Base-by-base conservation (phyloP, 2,113 vertebrate genomes). In the Crotalus viridis region DNA sequence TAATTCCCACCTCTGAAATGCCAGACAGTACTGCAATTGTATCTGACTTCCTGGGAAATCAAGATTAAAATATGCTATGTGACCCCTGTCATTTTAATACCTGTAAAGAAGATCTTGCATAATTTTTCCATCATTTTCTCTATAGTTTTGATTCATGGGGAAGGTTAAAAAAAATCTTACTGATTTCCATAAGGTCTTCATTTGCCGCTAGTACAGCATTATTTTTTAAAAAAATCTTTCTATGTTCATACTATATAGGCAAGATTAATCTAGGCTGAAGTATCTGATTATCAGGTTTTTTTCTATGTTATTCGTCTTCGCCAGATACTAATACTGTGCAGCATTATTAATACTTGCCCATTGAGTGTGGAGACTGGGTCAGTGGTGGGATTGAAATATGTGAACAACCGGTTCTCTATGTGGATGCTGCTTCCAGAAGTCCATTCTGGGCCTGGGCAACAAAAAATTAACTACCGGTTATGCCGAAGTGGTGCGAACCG, bases 21-120 rank as follows among this genome's bases (percentile, higher is more conserved):
- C 96, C 94, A 97, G 94, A 96, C 96, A 94, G 5, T 97, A 94
- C 92, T 94, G 93, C 96, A 95, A 95, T 95, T 88, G 56, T 91
- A 90, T 94, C 96, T 95, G 94, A 95, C 89, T 94, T 54, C 94
- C 87, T 92, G 93, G 88, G 93, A 96, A 92, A 48, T 48, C 89
- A 59, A 92, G 69, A 96, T 96, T 96, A 93, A 97, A 96, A 96
- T 93, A 92, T 95, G 85, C 94, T 93, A 93, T 90, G 1, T 92
- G 88, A 12, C 48, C 1, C 3, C 28, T 92, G 91, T 69, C 55
- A 92, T 92, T 59, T 57, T 90, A 7, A 17, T 64, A 90, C 91
- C 51, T 87, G 55, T 21, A 22, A 55, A 88, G 87, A 87, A 17
- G 28, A 2, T 19, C 1, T 54, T 89, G 48, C 89, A 85, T 85